These are phyloP conservation scores for Umimayanthus chanpuru DNA, from an alignment of 92 coral and sea anemone genomes.

Conservation along the genomic window DNA sequence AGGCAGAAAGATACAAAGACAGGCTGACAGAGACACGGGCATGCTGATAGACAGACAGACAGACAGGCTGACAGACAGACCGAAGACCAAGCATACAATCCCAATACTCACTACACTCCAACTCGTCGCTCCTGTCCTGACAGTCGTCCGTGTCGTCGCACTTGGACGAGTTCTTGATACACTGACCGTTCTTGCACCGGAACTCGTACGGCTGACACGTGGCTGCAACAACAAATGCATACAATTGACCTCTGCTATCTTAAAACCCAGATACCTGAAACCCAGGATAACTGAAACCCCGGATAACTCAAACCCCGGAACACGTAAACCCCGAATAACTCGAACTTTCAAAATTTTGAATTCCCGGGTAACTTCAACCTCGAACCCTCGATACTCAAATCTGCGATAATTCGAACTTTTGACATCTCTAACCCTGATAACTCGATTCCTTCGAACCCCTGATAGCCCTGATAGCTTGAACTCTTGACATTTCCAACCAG, in stretches of 20 bases:
- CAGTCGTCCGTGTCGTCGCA: slow-evolving; percentile 49
- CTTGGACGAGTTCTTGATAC: slow-evolving; percentile 59
- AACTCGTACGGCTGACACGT: slow-evolving; percentile 64
- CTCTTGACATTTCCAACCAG: not conserved
- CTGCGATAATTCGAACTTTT: too few species aligned
- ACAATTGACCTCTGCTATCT: too few species aligned
- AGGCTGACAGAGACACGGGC: too few species aligned
- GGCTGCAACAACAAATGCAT: slow-evolving; percentile 39
- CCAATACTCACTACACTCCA: slow-evolving; percentile 56
- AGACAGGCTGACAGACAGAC: not conserved
- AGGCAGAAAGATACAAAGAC: too few species aligned
- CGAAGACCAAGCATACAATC: not conserved
- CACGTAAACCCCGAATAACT: too few species aligned
- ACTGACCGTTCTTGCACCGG: slow-evolving; percentile 64
- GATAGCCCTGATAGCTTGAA: not conserved
- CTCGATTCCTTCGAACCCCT: too few species aligned
- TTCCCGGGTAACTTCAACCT: not conserved
- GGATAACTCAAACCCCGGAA: too few species aligned
- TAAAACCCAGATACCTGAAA: too few species aligned
- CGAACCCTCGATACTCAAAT: not conserved
- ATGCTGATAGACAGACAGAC: too few species aligned
- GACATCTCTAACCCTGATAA: too few species aligned
- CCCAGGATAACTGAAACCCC: too few species aligned
- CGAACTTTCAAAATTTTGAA: too few species aligned
- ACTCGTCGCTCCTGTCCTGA: slow-evolving; percentile 62